Evolutionary conservation across 1,140 invertebrate genomes (phyloP).

Genomic region (Trypoxylus dichotomus): DNA sequence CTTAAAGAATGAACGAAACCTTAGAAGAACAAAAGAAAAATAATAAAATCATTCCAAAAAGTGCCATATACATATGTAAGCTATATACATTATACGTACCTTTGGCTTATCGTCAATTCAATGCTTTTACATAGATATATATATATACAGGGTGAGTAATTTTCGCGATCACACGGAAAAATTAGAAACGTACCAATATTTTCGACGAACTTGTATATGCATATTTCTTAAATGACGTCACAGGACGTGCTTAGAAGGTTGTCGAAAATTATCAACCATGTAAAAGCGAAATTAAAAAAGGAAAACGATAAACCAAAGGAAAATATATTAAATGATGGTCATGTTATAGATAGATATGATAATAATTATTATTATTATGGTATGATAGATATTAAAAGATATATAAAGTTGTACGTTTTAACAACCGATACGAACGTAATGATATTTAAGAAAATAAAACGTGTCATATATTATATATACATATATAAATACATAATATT

Average conservation of each 20-base stretch:
- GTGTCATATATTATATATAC: background rate
- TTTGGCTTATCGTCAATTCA: too few relatives aligned
- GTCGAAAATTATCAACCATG: too few relatives aligned
- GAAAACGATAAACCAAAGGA: too few relatives aligned
- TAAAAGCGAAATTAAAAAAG: too few relatives aligned
- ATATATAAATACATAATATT: constrained; percentile 1
- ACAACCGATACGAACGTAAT: background rate
- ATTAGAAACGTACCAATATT: too few relatives aligned
- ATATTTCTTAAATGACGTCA: too few relatives aligned
- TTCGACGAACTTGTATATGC: too few relatives aligned
- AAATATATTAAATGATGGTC: background rate
- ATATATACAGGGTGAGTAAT: too few relatives aligned
- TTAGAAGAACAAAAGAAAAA: background rate
- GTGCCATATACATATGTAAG: constrained; percentile 13
- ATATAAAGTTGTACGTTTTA: background rate
- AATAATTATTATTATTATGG: background rate
- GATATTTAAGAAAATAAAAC: background rate
- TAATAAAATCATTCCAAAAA: constrained; percentile 14
- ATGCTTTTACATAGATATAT: background rate
- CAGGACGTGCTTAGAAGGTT: too few relatives aligned
- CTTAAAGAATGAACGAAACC: background rate
- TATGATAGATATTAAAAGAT: background rate
- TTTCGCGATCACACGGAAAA: too few relatives aligned
- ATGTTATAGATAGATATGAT: background rate
- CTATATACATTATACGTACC: background rate